phyloP scores from a whole-genome alignment of 2,888 invertebrate genomes.

The Drosophila picticornis region DNA sequence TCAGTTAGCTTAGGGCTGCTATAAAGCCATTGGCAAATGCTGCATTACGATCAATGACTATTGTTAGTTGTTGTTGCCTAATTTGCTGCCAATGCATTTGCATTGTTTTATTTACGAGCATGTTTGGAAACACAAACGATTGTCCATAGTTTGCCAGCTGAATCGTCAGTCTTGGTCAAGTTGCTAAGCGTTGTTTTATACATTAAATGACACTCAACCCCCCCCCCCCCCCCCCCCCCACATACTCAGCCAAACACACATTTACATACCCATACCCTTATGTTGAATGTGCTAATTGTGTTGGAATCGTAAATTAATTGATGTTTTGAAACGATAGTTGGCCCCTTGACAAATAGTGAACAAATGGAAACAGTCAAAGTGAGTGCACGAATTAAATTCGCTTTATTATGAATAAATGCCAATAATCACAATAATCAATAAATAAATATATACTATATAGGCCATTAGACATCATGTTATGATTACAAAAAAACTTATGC shows the following conservation, averaged over 20 bases:
- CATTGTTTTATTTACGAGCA: constrained; percentile 56
- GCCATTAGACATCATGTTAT: neutral
- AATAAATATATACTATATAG: neutral
- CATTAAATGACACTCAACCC: constrained; percentile 31
- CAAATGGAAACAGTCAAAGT: constrained; percentile 23
- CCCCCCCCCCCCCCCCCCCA: neutral
- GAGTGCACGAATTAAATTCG: constrained; percentile 22
- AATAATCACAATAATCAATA: constrained; percentile 17
- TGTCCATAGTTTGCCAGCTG: constrained; percentile 27
- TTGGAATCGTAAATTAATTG: constrained; percentile 59
- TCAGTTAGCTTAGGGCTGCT: constrained; percentile 30
- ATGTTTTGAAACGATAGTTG: constrained; percentile 35
- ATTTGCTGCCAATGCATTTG: constrained; percentile 58
- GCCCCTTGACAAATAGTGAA: constrained; percentile 21
- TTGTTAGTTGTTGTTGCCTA: constrained; percentile 31
- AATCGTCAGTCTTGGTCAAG: constrained; percentile 17
- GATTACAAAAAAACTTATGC: neutral
- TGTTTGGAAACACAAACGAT: constrained; percentile 48
- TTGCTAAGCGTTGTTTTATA: constrained; percentile 42
- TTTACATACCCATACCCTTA: constrained; percentile 1
- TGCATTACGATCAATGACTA: constrained; percentile 14
- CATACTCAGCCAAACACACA: neutral
- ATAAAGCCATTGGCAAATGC: constrained; percentile 18
- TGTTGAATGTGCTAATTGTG: constrained; percentile 52
- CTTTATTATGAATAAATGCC: constrained; percentile 13